Evolutionary conservation across 2,888 invertebrate species (phyloP).

Genomic region (Conops quadrifasciatus): DNA sequence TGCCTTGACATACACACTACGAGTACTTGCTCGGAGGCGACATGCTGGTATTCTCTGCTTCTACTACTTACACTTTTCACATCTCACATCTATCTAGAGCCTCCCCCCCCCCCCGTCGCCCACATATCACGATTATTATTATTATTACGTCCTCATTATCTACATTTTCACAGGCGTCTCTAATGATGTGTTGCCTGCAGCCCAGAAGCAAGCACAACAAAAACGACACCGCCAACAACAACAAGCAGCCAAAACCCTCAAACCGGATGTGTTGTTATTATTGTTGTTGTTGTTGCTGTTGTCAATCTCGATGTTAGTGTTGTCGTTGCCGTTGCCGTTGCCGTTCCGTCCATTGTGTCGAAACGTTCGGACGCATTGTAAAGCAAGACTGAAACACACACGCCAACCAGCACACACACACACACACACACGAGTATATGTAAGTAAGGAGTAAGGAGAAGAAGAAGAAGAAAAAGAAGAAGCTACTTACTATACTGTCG

Average conservation of each 20-base stretch:
- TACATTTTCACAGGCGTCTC: not conserved
- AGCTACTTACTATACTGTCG: too few species aligned
- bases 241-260: not conserved
- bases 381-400: not conserved
- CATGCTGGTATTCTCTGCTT: too few species aligned
- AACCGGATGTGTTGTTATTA: not conserved
- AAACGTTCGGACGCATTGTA: not conserved
- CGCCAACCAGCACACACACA: not conserved
- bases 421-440: not conserved
- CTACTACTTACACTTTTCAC: too few species aligned
- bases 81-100: too few species aligned
- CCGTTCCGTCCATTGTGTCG: too few species aligned
- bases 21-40: slow-evolving; percentile 10
- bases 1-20: not conserved
- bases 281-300: not conserved
- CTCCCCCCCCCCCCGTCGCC: not conserved
- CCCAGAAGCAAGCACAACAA: not conserved
- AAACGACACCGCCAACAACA: not conserved
- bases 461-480: too few species aligned
- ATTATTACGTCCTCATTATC: slow-evolving; percentile 1
- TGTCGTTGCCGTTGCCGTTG: too few species aligned
- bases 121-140: not conserved
- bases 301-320: too few species aligned
- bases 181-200: not conserved
- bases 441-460: too few species aligned